phyloP scores from a whole-genome alignment of 2,113 vertebrate genomes.

The Nycticebus coucang region DNA sequence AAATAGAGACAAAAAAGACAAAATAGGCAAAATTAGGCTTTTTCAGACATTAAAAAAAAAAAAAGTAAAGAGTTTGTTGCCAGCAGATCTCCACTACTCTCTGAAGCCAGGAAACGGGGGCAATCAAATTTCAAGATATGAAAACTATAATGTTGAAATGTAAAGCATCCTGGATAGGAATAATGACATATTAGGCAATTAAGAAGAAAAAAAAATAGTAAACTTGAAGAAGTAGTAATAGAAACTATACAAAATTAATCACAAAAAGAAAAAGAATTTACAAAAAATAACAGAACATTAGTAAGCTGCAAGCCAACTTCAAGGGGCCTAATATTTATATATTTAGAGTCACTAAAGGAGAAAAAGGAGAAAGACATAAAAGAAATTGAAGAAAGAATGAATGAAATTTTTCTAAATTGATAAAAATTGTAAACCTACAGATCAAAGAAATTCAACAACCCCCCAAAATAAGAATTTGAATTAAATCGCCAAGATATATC shows the following conservation, averaged over 20 bases:
- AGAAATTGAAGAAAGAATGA: background rate
- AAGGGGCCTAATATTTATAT: background rate
- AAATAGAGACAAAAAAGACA: background rate
- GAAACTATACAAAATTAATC: background rate
- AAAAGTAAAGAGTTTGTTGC: too few relatives aligned
- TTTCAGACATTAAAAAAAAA: too few relatives aligned
- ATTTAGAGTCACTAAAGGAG: background rate
- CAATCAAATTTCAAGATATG: background rate
- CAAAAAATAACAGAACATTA: background rate
- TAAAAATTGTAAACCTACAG: background rate
- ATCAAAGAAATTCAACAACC: background rate
- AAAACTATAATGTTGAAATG: background rate
- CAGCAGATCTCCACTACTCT: background rate
- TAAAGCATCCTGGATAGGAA: background rate
- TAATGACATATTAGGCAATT: background rate
- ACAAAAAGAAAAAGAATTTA: background rate
- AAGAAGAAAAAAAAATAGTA: slow-evolving; percentile 7
- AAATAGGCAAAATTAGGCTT: background rate
- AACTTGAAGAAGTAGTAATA: background rate
- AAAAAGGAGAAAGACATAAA: too few relatives aligned
- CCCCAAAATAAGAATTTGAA: background rate
- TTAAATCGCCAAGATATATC: background rate
- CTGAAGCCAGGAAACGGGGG: background rate
- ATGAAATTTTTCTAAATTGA: background rate
- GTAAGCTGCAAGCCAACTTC: background rate